Base-by-base conservation (phyloP, 2,888 invertebrate genomes). In the Cheilosia pagana region DNA sequence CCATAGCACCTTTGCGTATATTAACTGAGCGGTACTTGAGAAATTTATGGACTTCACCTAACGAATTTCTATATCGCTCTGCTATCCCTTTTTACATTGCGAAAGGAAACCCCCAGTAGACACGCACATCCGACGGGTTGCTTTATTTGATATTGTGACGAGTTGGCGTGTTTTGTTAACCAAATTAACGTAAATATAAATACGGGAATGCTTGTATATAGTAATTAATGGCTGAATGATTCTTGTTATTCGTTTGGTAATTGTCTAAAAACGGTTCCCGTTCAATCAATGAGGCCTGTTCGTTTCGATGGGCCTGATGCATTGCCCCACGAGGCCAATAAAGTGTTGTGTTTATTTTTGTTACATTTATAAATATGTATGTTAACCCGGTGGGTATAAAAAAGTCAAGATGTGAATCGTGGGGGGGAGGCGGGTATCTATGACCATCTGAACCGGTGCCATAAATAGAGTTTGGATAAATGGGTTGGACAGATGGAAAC, bases 1-100 rank as follows among this genome's bases (percentile, higher is more conserved):
- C 77, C 60, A 68, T 63, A 63, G 72, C 83, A 83, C 72, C 83
- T 68, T 68, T 68, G 62, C 45, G 45, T 19, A 45, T 77, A 77
- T 77, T 68, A 57, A 70, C 63, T 48, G 63, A 57, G 41, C 23
- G 63, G 77, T 70, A 63, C 77, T 70, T 77, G 70, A 77, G 28
- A 39, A 77, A 71, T 70, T 78, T 70, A 78, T 78, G 57, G 77
- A 50, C 31, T 63, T 71, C 67, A 60, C 59, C 72, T 68, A 39
- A 48, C 45, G 53, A 68, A 59, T 53, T 48, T 60, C 25, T 60
- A n/a, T n/a, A 28, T 39, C 43, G 35, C 43, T 43, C n/a, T 60
- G n/a, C 55, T 39, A n/a, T 12, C 7, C 25, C 41, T 31, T 35
- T 53, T 45, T 23, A 0, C 14, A 25, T 12, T 35, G 35, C 10